Conservation (phyloP, 2,888 invertebrate genomes). For the Lampropteryx suffumata region DNA sequence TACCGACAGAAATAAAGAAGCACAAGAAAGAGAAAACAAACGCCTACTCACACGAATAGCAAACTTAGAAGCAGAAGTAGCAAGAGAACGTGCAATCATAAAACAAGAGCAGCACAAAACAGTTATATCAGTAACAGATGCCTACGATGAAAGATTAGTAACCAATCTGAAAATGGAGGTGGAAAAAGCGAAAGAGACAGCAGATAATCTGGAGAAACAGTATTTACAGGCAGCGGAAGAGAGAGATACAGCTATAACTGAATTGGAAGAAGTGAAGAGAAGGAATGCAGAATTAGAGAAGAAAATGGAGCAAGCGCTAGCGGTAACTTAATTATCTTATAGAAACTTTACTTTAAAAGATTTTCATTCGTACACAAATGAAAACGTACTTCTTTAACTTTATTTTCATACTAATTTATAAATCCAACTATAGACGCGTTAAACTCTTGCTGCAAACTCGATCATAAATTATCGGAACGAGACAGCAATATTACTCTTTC, state of each 20-base stretch:
- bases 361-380: too few species aligned
- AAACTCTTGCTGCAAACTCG: too few species aligned
- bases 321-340: slow-evolving; percentile 63
- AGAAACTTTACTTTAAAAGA: background rate
- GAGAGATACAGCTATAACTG: slow-evolving; percentile 88
- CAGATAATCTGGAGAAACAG: slow-evolving; percentile 91
- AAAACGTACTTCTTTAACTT: too few species aligned
- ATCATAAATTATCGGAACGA: too few species aligned
- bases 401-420: background rate
- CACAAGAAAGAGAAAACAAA: slow-evolving; percentile 93
- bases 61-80: slow-evolving; percentile 91
- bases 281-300: slow-evolving; percentile 90
- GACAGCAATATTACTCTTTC: too few species aligned
- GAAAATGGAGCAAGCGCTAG: slow-evolving; percentile 86
- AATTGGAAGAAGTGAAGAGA: slow-evolving; percentile 91
- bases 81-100: slow-evolving; percentile 85
- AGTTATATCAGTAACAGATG: slow-evolving; percentile 79
- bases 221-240: slow-evolving; percentile 89
- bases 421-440: background rate
- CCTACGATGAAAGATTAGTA: slow-evolving; percentile 85
- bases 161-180: slow-evolving; percentile 89
- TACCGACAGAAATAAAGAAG: slow-evolving; percentile 88
- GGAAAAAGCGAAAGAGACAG: slow-evolving; percentile 89
- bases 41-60: slow-evolving; percentile 90
- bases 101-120: slow-evolving; percentile 79